A percentile compares a stretch with the other conserved stretches of the same genome.
Conservation (phyloP, 2,797 vertebrate species). For the Menidia menidia region DNA sequence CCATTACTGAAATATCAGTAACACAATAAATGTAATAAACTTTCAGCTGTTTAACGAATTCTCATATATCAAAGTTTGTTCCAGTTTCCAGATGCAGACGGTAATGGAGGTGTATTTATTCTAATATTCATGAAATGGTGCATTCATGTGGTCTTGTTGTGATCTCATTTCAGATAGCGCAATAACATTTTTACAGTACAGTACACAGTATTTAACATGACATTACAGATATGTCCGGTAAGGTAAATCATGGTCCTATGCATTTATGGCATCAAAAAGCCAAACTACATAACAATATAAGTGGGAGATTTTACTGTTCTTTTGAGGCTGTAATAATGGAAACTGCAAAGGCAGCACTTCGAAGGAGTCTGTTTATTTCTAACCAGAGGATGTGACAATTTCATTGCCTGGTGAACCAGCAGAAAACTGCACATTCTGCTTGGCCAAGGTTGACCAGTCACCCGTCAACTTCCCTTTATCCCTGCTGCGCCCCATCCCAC, state of each 20-base stretch:
- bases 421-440: constrained; percentile 19
- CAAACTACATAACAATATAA: too few species aligned
- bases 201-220: too few species aligned
- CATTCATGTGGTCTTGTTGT: too few species aligned
- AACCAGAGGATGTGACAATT: constrained; percentile 59
- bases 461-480: constrained; percentile 63
- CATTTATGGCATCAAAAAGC: too few species aligned
- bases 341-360: background rate
- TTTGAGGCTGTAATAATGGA: background rate
- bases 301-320: background rate
- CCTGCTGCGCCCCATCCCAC: constrained; percentile 45
- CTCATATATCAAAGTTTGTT: constrained; percentile 24
- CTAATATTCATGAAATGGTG: background rate
- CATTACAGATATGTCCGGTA: too few species aligned
- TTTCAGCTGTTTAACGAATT: constrained; percentile 14
- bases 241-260: too few species aligned
- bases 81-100: constrained; percentile 1
- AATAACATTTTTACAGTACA: background rate
- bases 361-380: constrained; percentile 1
- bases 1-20: constrained; percentile 56
- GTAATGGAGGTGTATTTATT: background rate
- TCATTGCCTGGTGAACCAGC: constrained; percentile 37
- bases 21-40: constrained; percentile 40
- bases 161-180: background rate
- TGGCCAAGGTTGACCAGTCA: constrained; percentile 50